A percentile compares a stretch with the other conserved stretches of the same genome.
phyloP scores from a whole-genome alignment of 1,140 invertebrate genomes.

The Anagrus nilaparvatae region DNA sequence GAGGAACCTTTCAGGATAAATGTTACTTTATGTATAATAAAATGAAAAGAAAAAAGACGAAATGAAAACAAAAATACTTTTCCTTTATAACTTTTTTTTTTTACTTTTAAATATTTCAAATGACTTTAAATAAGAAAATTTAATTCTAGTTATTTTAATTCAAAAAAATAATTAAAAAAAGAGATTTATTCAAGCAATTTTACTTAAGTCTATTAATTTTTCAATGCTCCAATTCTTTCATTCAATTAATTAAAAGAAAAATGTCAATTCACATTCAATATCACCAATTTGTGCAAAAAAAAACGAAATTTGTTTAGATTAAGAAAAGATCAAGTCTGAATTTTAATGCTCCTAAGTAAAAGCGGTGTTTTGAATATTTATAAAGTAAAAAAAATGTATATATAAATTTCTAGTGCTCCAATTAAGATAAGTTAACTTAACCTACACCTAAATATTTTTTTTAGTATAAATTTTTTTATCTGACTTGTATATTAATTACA shows the following conservation, averaged over 20 bases:
- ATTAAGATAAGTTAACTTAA: slow-evolving; percentile 6
- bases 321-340: neutral
- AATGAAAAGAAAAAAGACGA: neutral
- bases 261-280: too few relatives aligned
- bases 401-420: neutral
- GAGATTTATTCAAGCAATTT: too few relatives aligned
- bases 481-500: neutral
- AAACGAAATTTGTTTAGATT: neutral
- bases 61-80: neutral
- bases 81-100: neutral
- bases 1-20: neutral
- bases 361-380: slow-evolving; percentile 9
- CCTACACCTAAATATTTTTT: neutral
- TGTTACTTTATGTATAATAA: neutral
- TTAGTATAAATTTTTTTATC: neutral
- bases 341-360: neutral
- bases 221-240: too few relatives aligned
- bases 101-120: too few relatives aligned
- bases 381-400: neutral
- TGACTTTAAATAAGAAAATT: too few relatives aligned
- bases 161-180: too few relatives aligned
- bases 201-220: too few relatives aligned
- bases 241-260: too few relatives aligned
- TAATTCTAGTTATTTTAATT: too few relatives aligned
- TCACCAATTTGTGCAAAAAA: too few relatives aligned